Conservation (phyloP, 2,797 vertebrate genomes). For the Manis javanica region DNA sequence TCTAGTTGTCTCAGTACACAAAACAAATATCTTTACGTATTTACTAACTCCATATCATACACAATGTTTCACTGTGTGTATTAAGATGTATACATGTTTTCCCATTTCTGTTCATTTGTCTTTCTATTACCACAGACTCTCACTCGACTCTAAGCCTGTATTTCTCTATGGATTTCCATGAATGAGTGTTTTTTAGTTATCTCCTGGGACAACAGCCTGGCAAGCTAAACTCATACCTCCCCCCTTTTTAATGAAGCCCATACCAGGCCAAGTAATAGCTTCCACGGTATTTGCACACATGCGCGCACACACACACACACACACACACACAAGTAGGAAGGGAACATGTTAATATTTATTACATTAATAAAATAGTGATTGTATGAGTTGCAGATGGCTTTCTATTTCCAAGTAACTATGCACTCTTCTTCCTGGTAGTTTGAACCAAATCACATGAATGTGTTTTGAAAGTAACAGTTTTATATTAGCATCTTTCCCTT, state of each 20-base stretch:
- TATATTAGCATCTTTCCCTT: not conserved
- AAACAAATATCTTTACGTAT: not conserved
- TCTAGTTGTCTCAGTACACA: not conserved
- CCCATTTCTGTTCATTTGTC: not conserved
- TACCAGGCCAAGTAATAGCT: not conserved
- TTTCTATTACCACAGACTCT: not conserved
- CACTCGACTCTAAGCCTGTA: not conserved
- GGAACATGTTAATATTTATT: not conserved
- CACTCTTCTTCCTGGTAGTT: not conserved
- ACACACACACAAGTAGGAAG: not conserved
- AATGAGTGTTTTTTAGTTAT: not conserved
- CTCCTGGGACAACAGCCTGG: not conserved
- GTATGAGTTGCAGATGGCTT: not conserved
- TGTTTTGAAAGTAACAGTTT: slow-evolving; percentile 8
- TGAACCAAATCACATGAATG: not conserved
- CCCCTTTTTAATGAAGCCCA: not conserved
- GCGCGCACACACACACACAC: no score
- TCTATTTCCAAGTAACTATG: not conserved
- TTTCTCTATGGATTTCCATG: not conserved
- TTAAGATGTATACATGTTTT: not conserved
- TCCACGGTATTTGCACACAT: not conserved
- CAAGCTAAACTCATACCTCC: not conserved
- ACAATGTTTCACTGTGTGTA: not conserved
- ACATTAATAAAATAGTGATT: not conserved
- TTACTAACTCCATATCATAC: not conserved